Percentiles rank a stretch among this genome's conserved stretches.
Conservation (phyloP, 2,888 invertebrate species). For the Brachynemurus nebulosus region DNA sequence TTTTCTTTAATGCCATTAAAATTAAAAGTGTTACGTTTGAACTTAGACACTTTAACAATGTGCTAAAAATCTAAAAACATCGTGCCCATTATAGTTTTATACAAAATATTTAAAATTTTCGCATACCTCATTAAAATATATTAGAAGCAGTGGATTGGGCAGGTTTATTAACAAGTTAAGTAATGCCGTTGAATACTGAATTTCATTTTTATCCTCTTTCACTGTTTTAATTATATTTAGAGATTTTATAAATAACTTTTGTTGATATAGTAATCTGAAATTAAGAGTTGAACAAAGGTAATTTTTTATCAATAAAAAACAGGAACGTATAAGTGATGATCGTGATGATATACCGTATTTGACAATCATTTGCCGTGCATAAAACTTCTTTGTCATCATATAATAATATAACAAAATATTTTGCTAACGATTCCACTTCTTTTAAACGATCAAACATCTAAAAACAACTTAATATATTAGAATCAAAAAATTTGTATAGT, state of each 20-base stretch:
- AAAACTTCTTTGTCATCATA: not conserved
- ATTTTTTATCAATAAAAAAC: not conserved
- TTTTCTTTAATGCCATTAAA: conserved; percentile 2
- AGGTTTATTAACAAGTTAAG: not conserved
- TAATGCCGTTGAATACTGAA: not conserved
- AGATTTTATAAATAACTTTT: not conserved
- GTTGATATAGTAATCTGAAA: conserved; percentile 1
- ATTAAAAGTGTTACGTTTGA: not conserved
- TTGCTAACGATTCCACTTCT: not conserved
- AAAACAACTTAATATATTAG: not conserved
- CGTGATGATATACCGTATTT: not conserved
- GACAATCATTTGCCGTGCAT: not conserved
- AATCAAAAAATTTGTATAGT: not conserved
- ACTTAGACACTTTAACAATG: not conserved
- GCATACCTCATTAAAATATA: conserved; percentile 4
- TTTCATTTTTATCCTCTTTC: not conserved
- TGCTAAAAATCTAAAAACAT: not conserved
- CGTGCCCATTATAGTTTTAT: not conserved
- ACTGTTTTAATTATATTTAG: not conserved
- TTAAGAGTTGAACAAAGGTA: not conserved
- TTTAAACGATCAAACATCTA: not conserved
- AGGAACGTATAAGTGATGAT: no score
- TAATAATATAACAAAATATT: not conserved
- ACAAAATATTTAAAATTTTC: not conserved
- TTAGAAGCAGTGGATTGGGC: not conserved